Evolutionary conservation across 2,888 invertebrate genomes (phyloP).

Genomic region (Antheraea yamamai): DNA sequence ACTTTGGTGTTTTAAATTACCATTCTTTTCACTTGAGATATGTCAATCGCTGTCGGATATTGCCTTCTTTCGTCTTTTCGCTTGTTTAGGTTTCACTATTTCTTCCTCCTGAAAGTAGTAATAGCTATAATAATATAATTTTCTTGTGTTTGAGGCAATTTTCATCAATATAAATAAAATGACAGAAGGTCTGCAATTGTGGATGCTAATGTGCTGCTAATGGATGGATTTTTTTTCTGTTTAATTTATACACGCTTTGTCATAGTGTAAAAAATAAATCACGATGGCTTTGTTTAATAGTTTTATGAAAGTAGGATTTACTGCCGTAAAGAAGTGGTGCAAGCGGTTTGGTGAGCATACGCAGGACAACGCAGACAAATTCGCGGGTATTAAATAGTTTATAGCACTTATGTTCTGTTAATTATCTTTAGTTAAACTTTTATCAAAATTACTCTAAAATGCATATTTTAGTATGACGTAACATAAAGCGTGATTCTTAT

Average conservation of each 20-base stretch:
- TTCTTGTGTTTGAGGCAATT: too few relatives aligned
- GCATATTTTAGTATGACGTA: not conserved
- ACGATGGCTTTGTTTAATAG: too few relatives aligned
- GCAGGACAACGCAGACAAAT: too few relatives aligned
- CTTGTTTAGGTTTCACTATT: slow-evolving; percentile 94
- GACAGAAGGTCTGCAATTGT: too few relatives aligned
- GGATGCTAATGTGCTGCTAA: too few relatives aligned
- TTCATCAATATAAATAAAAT: too few relatives aligned
- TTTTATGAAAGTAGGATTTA: too few relatives aligned
- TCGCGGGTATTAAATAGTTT: not conserved
- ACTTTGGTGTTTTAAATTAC: slow-evolving; percentile 79
- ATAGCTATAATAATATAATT: slow-evolving; percentile 16
- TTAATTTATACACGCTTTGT: too few relatives aligned
- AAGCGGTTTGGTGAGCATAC: too few relatives aligned
- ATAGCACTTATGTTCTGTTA: not conserved
- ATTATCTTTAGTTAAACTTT: not conserved
- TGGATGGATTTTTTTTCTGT: too few relatives aligned
- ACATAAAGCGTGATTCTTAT: not conserved
- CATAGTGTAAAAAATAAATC: too few relatives aligned
- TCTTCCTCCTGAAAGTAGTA: slow-evolving; percentile 91
- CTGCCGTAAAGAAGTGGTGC: too few relatives aligned
- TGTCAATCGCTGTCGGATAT: slow-evolving; percentile 96
- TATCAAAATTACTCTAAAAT: not conserved
- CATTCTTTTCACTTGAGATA: slow-evolving; percentile 65
- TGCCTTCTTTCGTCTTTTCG: slow-evolving; percentile 95